Base-by-base conservation (phyloP, 2,888 invertebrate species). In the Drosophila paucipuncta region DNA sequence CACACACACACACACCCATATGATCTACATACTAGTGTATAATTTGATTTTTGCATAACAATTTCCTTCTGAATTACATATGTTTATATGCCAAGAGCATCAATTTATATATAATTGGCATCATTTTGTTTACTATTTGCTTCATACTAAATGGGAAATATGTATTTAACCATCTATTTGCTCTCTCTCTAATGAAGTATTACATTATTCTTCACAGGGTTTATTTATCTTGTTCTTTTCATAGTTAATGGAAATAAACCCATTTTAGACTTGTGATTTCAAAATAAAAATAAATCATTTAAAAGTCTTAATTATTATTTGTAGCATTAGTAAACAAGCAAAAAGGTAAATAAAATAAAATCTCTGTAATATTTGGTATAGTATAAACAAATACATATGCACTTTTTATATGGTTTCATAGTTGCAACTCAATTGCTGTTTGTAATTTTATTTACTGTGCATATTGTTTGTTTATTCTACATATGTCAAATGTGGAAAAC, bases 1-100 rank as follows among this genome's bases (percentile, higher is more conserved):
- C 22, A 22, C 11, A 10, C 22, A 43, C 43, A n/a, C 41, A 41
- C 49, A 61, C 31, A 39, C 6, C 54, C 39, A 50, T 50, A 25
- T 70, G 75, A 62, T 70, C 67, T 33, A 70, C 57, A 78, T 66
- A 68, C 22, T 22, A n/a, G 52, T 22, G 11, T 39, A 57, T 53
- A 41, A 28, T 68, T 49, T 47, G 41, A 64, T 33, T 78, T 76
- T 76, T 66, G 73, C 76, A 78, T 80, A 78, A 66, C 65, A 76
- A 64, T 80, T 76, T 61, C 5, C 35, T 18, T 6, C 31, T 31
- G 35, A 47, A 68, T 77, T 65, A 72, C 33, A 65, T 37, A 30
- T 18, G 28, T n/a, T 59, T 22, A 28, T 57, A 37, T 28, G 43
- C 47, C 33, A 67, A 37, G 18, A 58, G 52, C 49, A 71, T 57